Base-by-base conservation (phyloP, 2,113 vertebrate genomes). In the Alexandromys fortis region DNA sequence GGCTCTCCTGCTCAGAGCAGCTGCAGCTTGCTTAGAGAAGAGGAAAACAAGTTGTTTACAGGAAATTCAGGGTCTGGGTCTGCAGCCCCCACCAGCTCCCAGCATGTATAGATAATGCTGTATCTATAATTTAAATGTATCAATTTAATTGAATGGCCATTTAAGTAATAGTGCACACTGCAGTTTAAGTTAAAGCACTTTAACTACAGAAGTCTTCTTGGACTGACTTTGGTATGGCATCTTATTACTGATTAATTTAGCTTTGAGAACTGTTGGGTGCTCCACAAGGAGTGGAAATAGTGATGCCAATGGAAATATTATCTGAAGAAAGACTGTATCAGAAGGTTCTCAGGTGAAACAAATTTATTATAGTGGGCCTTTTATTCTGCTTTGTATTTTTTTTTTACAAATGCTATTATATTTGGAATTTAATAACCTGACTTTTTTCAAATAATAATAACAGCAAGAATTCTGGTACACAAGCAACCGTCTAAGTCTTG, bases 401-500 rank as follows among this genome's bases (percentile, higher is more conserved):
- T 76, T 94, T 38, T 28, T 21, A 33, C 47, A 89, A 86, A 73
- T 91, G 42, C 3, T 90, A 9, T 0, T 96, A 95, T 96, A 77
- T 89, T 28, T 21, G 10, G 85, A 81, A 68, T 81, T 97, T 52
- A 77, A n/a, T 85, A 55, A 30, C 81, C 6, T 96, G 49, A 30
- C 61, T 22, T 68, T 91, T 77, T 91, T 75, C 68, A 91, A 82
- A 49, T 68, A 91, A 75, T 61, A 86, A 92, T 96, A 92, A 70
- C 19, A 86, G 96, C 83, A 79, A 52, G 61, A 77, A 61, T 90
- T 96, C 94, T 35, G 86, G 45, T n/a, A 67, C 58, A 30, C 28
- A 73, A 55, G 92, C 91, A 98, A 90, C 21, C 49, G 26, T 17
- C 8, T 97, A 96, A 96, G 86, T 95, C 85, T 96, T 92, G 96